Conservation (phyloP, 2,113 vertebrate genomes). For the Tachysurus fulvidraco region DNA sequence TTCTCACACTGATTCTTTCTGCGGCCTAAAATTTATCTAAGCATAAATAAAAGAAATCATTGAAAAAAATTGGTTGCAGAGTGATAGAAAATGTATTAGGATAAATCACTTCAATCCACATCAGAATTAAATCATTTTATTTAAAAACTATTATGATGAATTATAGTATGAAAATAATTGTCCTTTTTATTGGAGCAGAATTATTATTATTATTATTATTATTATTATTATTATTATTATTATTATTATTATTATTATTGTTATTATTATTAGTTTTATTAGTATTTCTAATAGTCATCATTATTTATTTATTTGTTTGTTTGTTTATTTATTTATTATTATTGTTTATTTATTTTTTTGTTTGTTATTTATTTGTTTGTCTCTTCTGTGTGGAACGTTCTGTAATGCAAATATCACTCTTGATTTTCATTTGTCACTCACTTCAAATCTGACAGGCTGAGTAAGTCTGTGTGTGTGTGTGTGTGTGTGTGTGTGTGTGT, state of each 20-base stretch:
- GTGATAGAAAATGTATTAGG: too few species aligned
- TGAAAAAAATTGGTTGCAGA: neutral
- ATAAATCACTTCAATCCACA: too few species aligned
- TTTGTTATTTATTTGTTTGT: neutral
- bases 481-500: slow-evolving; percentile 40
- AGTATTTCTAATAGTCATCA: neutral
- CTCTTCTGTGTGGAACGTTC: neutral
- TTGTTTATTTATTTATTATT: too few species aligned
- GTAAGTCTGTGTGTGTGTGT: too few species aligned
- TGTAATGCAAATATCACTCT: slow-evolving; percentile 45
- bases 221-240: too few species aligned
- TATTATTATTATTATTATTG: too few species aligned
- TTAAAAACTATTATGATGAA: neutral
- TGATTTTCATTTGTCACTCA: slow-evolving; percentile 42
- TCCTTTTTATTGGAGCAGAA: too few species aligned
- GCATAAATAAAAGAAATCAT: neutral
- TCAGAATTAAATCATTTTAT: too few species aligned
- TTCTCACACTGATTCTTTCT: neutral
- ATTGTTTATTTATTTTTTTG: neutral
- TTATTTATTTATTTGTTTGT: neutral
- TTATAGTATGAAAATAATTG: neutral
- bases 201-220: too few species aligned
- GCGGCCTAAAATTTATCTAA: neutral
- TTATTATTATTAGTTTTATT: too few species aligned
- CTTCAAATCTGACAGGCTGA: slow-evolving; percentile 53